Conservation (phyloP, 2,797 vertebrate genomes). For the Eleutherodactylus coqui region DNA sequence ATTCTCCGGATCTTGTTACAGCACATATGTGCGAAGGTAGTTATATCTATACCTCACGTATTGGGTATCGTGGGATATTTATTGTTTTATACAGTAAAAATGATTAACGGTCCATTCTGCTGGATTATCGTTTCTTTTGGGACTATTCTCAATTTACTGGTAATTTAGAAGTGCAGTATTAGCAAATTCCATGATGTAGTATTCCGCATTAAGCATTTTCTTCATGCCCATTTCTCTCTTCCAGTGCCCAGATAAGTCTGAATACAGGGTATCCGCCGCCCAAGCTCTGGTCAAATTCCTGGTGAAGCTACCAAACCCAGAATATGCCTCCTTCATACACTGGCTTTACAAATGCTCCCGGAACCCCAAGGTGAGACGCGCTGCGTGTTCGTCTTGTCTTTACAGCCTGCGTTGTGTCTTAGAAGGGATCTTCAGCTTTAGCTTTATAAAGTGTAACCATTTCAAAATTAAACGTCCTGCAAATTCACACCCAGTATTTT, state of each 20-base stretch:
- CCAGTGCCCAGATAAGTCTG: conserved; percentile 91
- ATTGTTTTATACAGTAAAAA: not conserved
- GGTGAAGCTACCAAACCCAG: conserved; percentile 73
- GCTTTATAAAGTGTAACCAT: too few relatives aligned
- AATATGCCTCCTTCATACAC: conserved; percentile 84
- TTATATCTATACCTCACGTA: not conserved
- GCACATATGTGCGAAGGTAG: conserved; percentile 91
- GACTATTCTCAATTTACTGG: not conserved
- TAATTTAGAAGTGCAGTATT: not conserved
- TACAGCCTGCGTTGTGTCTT: not conserved
- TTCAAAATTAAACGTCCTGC: too few relatives aligned
- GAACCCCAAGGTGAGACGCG: conserved; percentile 77
- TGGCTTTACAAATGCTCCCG: conserved; percentile 88
- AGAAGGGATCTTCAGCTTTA: too few relatives aligned
- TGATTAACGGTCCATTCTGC: not conserved
- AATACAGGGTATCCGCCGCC: conserved; percentile 83
- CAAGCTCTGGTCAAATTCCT: conserved; percentile 83
- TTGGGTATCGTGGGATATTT: not conserved
- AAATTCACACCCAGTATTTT: too few relatives aligned
- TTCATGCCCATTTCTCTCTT: conserved; percentile 25
- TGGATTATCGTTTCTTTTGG: not conserved
- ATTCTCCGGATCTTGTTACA: conserved; percentile 86
- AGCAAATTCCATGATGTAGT: not conserved
- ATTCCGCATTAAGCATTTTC: not conserved
- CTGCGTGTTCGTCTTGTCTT: not conserved